Evolutionary conservation across 1,140 invertebrate genomes (phyloP).

Genomic region (Zaprionus tsacasi): DNA sequence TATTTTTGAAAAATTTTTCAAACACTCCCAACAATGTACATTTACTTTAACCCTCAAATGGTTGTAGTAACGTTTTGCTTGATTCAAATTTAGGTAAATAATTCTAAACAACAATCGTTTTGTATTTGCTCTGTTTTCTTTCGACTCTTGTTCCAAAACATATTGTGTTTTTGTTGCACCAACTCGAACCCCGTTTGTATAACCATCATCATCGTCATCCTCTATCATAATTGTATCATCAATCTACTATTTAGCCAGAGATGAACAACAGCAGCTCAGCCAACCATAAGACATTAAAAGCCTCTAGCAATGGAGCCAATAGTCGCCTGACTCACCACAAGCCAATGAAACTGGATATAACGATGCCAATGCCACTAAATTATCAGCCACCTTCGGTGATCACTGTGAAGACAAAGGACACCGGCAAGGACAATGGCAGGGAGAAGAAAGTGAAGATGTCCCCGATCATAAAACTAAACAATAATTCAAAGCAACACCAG

Average conservation of each 20-base stretch:
- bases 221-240: neutral
- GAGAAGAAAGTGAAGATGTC: slow-evolving; percentile 9
- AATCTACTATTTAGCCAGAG: neutral
- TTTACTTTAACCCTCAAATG: neutral
- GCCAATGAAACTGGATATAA: slow-evolving; percentile 20
- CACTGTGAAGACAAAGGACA: slow-evolving; percentile 26
- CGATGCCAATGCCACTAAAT: neutral
- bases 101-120: slow-evolving; percentile 15
- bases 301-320: slow-evolving; percentile 6
- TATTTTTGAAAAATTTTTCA: no score
- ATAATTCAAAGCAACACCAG: neutral
- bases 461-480: slow-evolving; percentile 1
- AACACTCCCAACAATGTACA: no score
- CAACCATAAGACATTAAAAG: slow-evolving; percentile 12
- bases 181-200: neutral
- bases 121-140: slow-evolving; percentile 14
- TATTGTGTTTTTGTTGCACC: neutral
- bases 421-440: slow-evolving; percentile 20
- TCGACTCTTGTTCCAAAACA: slow-evolving; percentile 20
- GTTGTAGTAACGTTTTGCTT: slow-evolving; percentile 1
- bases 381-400: slow-evolving; percentile 8
- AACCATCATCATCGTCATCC: no score
- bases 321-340: slow-evolving; percentile 22
- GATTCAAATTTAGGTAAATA: slow-evolving; percentile 8
- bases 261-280: slow-evolving; percentile 37